A percentile compares a stretch with the other conserved stretches of the same genome.
phyloP scores from a whole-genome alignment of 2,113 vertebrate species.

The Vidua chalybeata region DNA sequence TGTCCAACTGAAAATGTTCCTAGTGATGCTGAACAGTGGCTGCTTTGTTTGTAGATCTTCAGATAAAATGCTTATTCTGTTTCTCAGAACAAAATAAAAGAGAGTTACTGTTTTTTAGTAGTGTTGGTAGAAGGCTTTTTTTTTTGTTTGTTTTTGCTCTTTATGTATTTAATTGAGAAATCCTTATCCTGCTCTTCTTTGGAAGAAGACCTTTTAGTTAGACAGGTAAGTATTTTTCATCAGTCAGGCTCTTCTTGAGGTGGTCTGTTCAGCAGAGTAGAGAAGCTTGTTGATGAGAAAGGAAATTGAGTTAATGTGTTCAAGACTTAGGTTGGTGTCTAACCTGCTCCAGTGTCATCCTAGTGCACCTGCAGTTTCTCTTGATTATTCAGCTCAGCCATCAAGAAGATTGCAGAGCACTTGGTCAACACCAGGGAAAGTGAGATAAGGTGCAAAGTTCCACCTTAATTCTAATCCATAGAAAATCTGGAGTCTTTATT shows the following conservation, averaged over 20 bases:
- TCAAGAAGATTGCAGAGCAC: neutral
- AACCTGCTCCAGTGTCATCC: neutral
- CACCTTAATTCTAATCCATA: neutral
- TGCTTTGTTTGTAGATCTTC: neutral
- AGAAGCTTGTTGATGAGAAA: neutral
- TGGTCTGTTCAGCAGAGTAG: neutral
- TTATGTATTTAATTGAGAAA: neutral
- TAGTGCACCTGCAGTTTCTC: neutral
- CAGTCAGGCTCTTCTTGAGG: fast-evolving
- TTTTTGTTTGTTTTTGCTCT: neutral
- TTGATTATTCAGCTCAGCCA: neutral
- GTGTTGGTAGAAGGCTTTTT: neutral
- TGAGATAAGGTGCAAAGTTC: neutral
- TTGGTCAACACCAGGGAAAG: neutral
- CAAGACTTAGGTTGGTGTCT: neutral
- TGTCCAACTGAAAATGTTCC: neutral
- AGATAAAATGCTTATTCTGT: neutral
- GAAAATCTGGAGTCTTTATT: neutral
- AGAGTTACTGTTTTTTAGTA: neutral
- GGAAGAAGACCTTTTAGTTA: neutral
- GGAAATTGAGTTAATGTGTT: neutral
- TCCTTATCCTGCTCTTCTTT: neutral
- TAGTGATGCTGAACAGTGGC: neutral
- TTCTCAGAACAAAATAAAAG: neutral
- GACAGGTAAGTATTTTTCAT: neutral